Conservation (phyloP, 2,797 vertebrate species). For the Serranus cabrilla region DNA sequence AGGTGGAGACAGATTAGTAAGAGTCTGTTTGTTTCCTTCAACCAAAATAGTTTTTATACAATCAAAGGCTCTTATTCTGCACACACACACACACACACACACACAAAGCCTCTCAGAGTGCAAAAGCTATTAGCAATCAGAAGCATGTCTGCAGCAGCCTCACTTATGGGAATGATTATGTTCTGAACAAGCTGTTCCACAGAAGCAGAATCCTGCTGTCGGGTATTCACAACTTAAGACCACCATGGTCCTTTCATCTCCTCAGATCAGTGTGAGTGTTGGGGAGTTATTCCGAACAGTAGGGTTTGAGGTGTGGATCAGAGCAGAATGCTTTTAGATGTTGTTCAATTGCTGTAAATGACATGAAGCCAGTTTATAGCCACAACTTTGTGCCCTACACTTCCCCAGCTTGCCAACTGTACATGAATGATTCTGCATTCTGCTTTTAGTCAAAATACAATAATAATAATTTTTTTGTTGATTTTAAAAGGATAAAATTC, state of each 20-base stretch:
- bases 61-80: slow-evolving; percentile 25
- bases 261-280: background rate
- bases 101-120: slow-evolving; percentile 9
- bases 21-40: background rate
- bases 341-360: slow-evolving; percentile 25
- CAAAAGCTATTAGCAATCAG: slow-evolving; percentile 50
- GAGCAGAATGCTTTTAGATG: slow-evolving; percentile 34
- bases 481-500: too few relatives aligned
- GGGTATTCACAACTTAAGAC: slow-evolving; percentile 8
- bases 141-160: slow-evolving; percentile 44
- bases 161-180: slow-evolving; percentile 22
- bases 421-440: background rate
- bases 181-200: slow-evolving; percentile 18
- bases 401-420: slow-evolving; percentile 12
- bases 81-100: slow-evolving; percentile 22
- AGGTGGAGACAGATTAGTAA: background rate
- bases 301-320: slow-evolving; percentile 34
- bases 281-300: background rate
- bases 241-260: slow-evolving; percentile 6
- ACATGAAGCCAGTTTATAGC: slow-evolving; percentile 18
- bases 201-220: background rate
- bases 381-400: slow-evolving; percentile 9
- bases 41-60: slow-evolving; percentile 10
- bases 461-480: too few relatives aligned
- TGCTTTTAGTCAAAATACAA: slow-evolving; percentile 5